Evolutionary conservation across 2,888 invertebrate genomes (phyloP).

Genomic region (Caenorhabditis drosophilae): DNA sequence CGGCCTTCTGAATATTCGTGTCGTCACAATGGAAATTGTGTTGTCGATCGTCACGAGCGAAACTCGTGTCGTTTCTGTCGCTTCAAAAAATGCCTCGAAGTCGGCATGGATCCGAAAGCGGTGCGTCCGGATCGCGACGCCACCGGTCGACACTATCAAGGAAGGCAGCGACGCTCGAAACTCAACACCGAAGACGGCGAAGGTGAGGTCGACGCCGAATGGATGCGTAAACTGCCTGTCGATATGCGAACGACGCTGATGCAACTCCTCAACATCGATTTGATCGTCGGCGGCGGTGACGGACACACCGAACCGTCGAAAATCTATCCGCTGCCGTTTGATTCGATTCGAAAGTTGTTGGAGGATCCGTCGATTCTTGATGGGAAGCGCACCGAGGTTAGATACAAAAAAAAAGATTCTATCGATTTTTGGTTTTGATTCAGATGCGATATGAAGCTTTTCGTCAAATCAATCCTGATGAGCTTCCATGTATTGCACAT

Average conservation of each 20-base stretch:
- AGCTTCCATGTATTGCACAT: constrained; percentile 62
- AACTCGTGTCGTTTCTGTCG: constrained; percentile 64
- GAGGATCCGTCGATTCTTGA: constrained; percentile 65
- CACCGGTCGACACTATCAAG: constrained; percentile 61
- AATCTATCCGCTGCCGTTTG: constrained; percentile 61
- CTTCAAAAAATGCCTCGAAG: constrained; percentile 67
- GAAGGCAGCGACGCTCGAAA: constrained; percentile 45
- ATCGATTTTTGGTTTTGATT: constrained; percentile 9
- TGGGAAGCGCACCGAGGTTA: constrained; percentile 66
- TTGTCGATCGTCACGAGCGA: constrained; percentile 55
- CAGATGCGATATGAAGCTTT: constrained; percentile 67
- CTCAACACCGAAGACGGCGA: constrained; percentile 53
- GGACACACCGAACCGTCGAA: constrained; percentile 41
- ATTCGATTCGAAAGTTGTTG: constrained; percentile 56
- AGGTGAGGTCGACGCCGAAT: constrained; percentile 59
- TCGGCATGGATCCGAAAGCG: constrained; percentile 69
- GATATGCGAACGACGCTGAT: constrained; percentile 67
- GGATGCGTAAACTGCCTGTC: constrained; percentile 66
- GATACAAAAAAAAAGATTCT: background rate
- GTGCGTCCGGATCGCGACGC: constrained; percentile 68
- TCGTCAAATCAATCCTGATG: constrained; percentile 56
- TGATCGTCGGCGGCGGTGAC: constrained; percentile 57
- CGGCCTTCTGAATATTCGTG: constrained; percentile 67
- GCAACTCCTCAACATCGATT: constrained; percentile 66
- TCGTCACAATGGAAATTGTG: constrained; percentile 65